phyloP scores from a whole-genome alignment of 2,797 vertebrate species.

The Gobionotothen gibberifrons region DNA sequence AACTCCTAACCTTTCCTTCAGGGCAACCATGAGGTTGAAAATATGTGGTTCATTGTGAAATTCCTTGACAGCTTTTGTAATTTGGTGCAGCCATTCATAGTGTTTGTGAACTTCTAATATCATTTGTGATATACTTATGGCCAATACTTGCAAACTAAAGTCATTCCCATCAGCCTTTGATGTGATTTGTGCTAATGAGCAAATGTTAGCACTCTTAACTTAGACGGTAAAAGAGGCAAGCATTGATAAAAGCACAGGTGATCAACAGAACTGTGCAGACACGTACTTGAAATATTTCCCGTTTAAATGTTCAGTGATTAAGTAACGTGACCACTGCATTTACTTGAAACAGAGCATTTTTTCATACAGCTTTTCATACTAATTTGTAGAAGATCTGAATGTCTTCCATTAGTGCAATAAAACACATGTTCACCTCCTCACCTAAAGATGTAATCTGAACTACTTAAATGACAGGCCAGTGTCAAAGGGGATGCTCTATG shows the following conservation, averaged over 20 bases:
- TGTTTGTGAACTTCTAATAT: neutral
- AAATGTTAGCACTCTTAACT: neutral
- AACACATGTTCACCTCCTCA: neutral
- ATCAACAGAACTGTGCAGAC: too few species aligned
- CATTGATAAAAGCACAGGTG: neutral
- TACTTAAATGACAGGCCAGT: constrained; percentile 4
- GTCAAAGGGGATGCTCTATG: constrained; percentile 13
- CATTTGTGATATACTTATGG: neutral
- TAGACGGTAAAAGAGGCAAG: neutral
- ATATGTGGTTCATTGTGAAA: neutral
- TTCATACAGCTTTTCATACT: neutral
- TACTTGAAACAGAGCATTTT: neutral
- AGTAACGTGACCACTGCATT: neutral
- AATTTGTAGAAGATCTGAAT: neutral
- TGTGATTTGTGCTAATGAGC: neutral
- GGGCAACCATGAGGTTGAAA: neutral
- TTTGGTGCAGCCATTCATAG: neutral
- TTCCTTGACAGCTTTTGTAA: neutral
- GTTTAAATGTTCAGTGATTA: neutral
- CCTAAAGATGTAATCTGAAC: neutral
- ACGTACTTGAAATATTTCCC: neutral
- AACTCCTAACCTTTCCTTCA: neutral
- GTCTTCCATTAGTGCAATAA: neutral
- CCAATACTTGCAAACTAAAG: neutral
- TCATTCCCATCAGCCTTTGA: neutral